Base-by-base conservation (phyloP, 1,140 invertebrate genomes). In the Lepidurus apus region DNA sequence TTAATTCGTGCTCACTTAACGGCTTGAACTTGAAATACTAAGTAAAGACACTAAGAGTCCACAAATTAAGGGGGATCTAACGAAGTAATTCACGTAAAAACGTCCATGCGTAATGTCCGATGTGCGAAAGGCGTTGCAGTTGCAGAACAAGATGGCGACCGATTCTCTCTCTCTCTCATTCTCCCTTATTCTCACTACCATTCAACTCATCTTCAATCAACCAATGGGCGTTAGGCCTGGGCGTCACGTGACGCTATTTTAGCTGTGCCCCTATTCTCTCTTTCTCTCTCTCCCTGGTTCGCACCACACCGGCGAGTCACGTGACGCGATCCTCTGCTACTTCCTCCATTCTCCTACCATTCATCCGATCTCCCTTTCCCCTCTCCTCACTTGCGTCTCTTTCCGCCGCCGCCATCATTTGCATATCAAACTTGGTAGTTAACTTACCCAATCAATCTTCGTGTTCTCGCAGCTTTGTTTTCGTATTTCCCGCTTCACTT, bases 301-400 rank as follows among this genome's bases (percentile, higher is more conserved):
- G 45, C 44, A 45, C 76, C 45, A 47, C 34, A 45, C 44, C 34
- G 34, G 42, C 76, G 42, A 65, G 65, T 77, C 76, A 77, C 76
- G 76, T 77, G 76, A 77, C 44, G 11, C 53, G 13, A 77, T 77
- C 65, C 76, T 77, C 17, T 47, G 43, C 65, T 45, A 17, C 76
- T 43, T 75, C 65, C 42, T 77, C 42, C 76, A 45, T 45, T 17
- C 65, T 77, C 65, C 65, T 65, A 77, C 65, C 76, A 77, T 77
- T 77, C 76, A 77, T 65, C 76, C 76, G 34, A 77, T 65, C 10
- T 45, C 74, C 11, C 74, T 75, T 75, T 65, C 76, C 42, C 45
- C 45, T 77, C n/a, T 77, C 65, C 76, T 65, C 65, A 34, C 45
- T 42, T 77, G n/a, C 76, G 21, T 77, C 76, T 47, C 75, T 65